phyloP scores from a whole-genome alignment of 2,888 invertebrate species.

The Biston betularia region DNA sequence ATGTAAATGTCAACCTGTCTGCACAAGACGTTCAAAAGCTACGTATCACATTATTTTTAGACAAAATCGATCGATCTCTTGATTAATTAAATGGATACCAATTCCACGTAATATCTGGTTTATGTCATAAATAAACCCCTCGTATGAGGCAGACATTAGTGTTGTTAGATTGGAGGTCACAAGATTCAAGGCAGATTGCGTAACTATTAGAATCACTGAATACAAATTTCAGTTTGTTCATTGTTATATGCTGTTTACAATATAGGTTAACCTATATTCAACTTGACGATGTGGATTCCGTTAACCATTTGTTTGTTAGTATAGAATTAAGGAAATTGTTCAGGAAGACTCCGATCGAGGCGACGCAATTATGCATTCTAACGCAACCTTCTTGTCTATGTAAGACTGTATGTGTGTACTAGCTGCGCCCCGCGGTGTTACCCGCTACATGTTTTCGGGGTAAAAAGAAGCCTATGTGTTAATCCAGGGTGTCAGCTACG shows the following conservation, averaged over 20 bases:
- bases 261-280: slow-evolving; percentile 11
- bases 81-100: slow-evolving; percentile 9
- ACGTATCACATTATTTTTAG: slow-evolving; percentile 11
- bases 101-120: slow-evolving; percentile 15
- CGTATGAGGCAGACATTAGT: background rate
- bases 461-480: too few species aligned
- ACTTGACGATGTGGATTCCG: slow-evolving; percentile 13
- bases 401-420: too few species aligned
- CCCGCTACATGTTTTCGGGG: too few species aligned
- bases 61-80: slow-evolving; percentile 11
- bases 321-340: background rate
- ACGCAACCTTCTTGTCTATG: background rate
- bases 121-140: slow-evolving; percentile 3
- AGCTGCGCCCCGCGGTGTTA: too few species aligned
- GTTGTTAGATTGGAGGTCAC: slow-evolving; percentile 15
- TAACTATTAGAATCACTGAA: slow-evolving; percentile 32
- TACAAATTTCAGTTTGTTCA: slow-evolving; percentile 31
- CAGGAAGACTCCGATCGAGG: background rate
- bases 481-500: too few species aligned
- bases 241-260: slow-evolving; percentile 29
- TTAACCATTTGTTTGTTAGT: slow-evolving; percentile 9
- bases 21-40: slow-evolving; percentile 22
- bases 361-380: too few species aligned
- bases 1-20: slow-evolving; percentile 43
- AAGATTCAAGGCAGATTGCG: slow-evolving; percentile 34